Evolutionary conservation across 2,113 vertebrate genomes (phyloP), one percentile per base, ranked within the genome.

Genomic region (Lepus europaeus): DNA sequence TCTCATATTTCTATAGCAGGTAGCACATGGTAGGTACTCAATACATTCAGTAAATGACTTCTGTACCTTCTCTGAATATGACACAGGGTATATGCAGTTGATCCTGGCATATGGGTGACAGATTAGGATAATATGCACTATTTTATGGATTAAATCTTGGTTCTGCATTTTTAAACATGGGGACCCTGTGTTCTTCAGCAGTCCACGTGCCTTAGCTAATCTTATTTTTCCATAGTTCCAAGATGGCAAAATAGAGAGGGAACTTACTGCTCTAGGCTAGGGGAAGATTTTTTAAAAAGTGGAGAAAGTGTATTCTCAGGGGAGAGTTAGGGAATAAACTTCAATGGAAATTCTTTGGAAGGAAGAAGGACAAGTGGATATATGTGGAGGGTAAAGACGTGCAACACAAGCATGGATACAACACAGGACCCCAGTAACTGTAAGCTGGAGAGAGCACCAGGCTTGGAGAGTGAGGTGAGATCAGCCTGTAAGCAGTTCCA

Each of bases 141-240:
- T 4, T 79, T 16, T 69, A 69, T 88, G 19, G 3, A 88, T 94
- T 95, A 53, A 84, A 77, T 2, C 25, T 23, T n/a, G 11, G 9
- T 83, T 95, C 31, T 89, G 6, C 49, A 61, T 84, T 80, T 85
- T 72, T 31, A 80, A 72, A 25, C 64, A 76, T 64, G 16, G 36
- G 8, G 94, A 89, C 6, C 76, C 8, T 93, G 9, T 66, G 20
- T 31, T 36, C 22, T 81, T 77, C 23, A 77, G 29, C 17, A 81
- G 77, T 56, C 91, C 36, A 73, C n/a, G 31, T 73, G n/a, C 84
- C 39, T 49, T 91, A 56, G 69, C 49, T 82, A 72, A 87, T 23
- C 27, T 90, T 82, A 77, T 73, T 66, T 45, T 90, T 83, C n/a
- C 53, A 61, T 39, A 87, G 4, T 11, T 69, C 1, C 31, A 74